These are phyloP conservation scores for Polydesmus complanatus DNA, from an alignment of 2,888 invertebrate species.

Conservation along the genomic window DNA sequence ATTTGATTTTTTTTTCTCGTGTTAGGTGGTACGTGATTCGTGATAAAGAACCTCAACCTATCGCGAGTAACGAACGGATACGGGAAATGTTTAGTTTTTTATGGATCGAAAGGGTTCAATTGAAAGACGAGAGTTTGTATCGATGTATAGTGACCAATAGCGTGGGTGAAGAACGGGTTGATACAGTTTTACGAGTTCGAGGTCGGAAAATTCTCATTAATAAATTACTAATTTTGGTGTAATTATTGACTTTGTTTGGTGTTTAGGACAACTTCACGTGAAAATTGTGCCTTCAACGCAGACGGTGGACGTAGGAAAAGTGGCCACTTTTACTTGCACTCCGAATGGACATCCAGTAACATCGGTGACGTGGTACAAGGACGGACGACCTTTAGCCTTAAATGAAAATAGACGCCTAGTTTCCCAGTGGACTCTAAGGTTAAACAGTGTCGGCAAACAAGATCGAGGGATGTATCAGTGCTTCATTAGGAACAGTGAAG, in stretches of 20 bases:
- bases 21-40: slow-evolving; percentile 16
- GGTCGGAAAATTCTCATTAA: slow-evolving; percentile 17
- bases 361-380: slow-evolving; percentile 29
- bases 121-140: slow-evolving; percentile 31
- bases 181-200: slow-evolving; percentile 22
- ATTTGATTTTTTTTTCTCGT: background rate
- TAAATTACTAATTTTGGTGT: background rate
- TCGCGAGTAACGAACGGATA: slow-evolving; percentile 18
- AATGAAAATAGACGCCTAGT: slow-evolving; percentile 19
- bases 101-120: slow-evolving; percentile 22
- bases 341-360: slow-evolving; percentile 29
- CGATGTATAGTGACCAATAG: slow-evolving; percentile 30
- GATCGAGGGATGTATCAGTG: slow-evolving; percentile 36
- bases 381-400: slow-evolving; percentile 26
- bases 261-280: slow-evolving; percentile 15
- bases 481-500: slow-evolving; percentile 25
- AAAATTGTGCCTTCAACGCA: slow-evolving; percentile 16
- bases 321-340: slow-evolving; percentile 31
- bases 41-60: slow-evolving; percentile 15
- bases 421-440: slow-evolving; percentile 22
- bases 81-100: slow-evolving; percentile 22
- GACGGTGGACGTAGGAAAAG: slow-evolving; percentile 29
- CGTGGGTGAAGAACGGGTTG: slow-evolving; percentile 26
- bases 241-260: background rate
- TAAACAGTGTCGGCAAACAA: slow-evolving; percentile 26